phyloP scores from a whole-genome alignment of 2,113 vertebrate genomes.

The Antechinus flavipes region DNA sequence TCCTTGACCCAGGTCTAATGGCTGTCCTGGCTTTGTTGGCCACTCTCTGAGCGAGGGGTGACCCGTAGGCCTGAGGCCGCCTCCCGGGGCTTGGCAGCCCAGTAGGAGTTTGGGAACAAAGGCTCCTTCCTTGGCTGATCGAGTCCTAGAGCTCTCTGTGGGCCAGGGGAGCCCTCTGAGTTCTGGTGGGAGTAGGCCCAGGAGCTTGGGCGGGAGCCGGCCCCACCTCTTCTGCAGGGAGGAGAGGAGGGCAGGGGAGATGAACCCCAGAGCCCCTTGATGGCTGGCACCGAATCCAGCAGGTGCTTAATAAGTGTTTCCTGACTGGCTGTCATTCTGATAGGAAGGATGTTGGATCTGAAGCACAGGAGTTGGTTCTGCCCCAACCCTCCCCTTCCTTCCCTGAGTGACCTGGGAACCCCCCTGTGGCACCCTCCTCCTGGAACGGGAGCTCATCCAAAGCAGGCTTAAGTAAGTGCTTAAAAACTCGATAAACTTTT shows the following conservation, averaged over 20 bases:
- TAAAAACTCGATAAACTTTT: background rate
- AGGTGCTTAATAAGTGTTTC: background rate
- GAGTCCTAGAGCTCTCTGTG: background rate
- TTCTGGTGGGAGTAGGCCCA: background rate
- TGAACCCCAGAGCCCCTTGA: too few relatives aligned
- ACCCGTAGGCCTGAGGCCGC: background rate
- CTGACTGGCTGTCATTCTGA: background rate
- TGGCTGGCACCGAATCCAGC: background rate
- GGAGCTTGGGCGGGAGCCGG: background rate
- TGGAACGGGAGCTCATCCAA: background rate
- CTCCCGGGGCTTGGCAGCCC: background rate
- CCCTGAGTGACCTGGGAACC: background rate
- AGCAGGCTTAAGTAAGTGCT: background rate
- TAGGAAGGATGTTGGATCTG: background rate
- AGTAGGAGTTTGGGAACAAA: background rate
- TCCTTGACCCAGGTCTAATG: background rate
- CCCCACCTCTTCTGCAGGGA: background rate
- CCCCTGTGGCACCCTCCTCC: background rate
- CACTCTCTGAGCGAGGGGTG: background rate
- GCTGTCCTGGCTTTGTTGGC: background rate
- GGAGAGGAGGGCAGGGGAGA: background rate
- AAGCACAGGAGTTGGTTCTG: background rate
- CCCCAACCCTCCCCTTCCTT: background rate
- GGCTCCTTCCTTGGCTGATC: background rate
- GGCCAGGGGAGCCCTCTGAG: background rate